phyloP scores from a whole-genome alignment of 2,113 vertebrate species.

The Echinops telfairi region DNA sequence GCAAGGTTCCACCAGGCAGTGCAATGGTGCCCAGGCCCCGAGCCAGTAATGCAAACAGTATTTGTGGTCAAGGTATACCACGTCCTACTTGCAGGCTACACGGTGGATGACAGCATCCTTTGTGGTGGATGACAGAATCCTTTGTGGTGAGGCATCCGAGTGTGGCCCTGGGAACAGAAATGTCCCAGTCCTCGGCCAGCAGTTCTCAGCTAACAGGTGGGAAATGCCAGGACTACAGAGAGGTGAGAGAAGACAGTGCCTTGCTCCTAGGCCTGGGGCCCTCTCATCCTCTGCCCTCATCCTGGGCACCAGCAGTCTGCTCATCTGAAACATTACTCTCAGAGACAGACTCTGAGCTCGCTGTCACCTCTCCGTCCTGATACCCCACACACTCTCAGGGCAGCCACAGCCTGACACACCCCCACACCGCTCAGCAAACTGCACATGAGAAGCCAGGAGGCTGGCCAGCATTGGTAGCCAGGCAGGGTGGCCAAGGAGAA shows the following conservation, averaged over 20 bases:
- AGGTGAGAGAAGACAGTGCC: background rate
- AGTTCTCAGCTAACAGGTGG: conserved; percentile 31
- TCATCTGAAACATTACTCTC: conserved; percentile 33
- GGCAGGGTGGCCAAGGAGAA: background rate
- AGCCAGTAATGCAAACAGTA: background rate
- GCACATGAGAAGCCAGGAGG: too few species aligned
- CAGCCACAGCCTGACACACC: background rate
- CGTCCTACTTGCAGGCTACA: background rate
- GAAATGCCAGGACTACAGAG: background rate
- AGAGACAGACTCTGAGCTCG: background rate
- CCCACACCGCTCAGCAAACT: background rate
- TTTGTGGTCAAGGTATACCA: conserved; percentile 51
- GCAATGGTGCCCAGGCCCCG: background rate
- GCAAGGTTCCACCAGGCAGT: background rate
- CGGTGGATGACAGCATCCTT: conserved; percentile 10
- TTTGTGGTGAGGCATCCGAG: conserved; percentile 39
- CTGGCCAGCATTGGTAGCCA: too few species aligned
- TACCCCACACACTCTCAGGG: background rate
- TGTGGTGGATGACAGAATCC: conserved; percentile 7
- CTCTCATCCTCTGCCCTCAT: background rate
- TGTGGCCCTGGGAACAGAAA: conserved; percentile 51
- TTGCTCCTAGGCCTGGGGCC: background rate
- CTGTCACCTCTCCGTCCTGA: background rate
- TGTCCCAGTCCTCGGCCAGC: conserved; percentile 61
- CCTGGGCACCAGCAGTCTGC: background rate